Conservation (phyloP, 2,113 vertebrate species). For the Sylvia atricapilla region DNA sequence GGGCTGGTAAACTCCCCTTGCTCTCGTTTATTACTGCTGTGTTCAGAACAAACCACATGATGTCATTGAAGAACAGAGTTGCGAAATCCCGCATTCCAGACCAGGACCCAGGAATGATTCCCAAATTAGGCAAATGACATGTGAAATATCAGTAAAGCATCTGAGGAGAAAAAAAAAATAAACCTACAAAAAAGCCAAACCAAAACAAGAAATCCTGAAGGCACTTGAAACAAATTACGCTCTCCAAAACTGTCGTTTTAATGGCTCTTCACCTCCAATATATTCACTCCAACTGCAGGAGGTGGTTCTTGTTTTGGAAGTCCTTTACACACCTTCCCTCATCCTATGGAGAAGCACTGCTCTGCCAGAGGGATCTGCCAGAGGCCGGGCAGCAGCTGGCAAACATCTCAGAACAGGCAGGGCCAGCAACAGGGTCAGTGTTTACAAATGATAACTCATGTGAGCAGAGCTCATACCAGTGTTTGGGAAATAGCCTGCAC, state of each 20-base stretch:
- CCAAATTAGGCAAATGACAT: constrained; percentile 59
- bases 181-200: background rate
- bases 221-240: background rate
- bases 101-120: constrained; percentile 28
- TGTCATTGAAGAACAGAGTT: constrained; percentile 47
- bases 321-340: background rate
- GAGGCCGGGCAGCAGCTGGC: background rate
- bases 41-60: constrained; percentile 29
- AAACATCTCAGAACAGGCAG: constrained; percentile 17
- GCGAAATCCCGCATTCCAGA: constrained; percentile 54
- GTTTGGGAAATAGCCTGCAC: background rate
- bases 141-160: constrained; percentile 1
- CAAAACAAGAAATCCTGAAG: background rate
- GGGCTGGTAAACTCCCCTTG: background rate
- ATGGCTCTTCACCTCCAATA: background rate
- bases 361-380: background rate
- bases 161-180: background rate
- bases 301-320: background rate
- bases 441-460: constrained; percentile 34
- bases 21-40: constrained; percentile 3
- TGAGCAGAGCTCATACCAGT: background rate
- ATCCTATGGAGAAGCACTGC: background rate
- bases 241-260: background rate
- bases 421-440: background rate
- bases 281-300: background rate